These are phyloP conservation scores for Forbesichthys papilliferus DNA, from an alignment of 2,113 vertebrate species.

Conservation along the genomic window DNA sequence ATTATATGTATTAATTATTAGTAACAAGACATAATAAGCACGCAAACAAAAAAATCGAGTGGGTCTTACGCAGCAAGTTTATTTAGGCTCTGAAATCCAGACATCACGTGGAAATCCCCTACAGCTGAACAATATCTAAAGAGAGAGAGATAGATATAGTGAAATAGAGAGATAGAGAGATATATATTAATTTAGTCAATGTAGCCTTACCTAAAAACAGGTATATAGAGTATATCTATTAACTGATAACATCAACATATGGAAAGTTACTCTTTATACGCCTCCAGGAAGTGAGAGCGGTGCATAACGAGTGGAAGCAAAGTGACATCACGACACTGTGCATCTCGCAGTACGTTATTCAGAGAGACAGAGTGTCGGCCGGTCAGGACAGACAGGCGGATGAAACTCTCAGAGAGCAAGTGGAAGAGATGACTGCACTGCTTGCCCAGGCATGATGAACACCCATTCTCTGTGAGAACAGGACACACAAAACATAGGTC, in stretches of 20 bases:
- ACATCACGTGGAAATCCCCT: conserved; percentile 93
- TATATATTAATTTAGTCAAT: background rate
- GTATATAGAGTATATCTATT: background rate
- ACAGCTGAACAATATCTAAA: conserved; percentile 86
- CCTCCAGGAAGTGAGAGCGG: conserved; percentile 85
- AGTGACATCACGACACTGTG: conserved; percentile 75
- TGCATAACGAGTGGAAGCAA: conserved; percentile 86
- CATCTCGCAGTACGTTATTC: conserved; percentile 84
- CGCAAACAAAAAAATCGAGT: background rate
- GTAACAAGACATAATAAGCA: background rate
- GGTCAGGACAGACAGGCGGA: conserved; percentile 85
- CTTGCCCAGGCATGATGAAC: conserved; percentile 59
- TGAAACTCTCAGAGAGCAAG: conserved; percentile 85
- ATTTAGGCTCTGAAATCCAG: conserved; percentile 87
- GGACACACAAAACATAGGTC: background rate
- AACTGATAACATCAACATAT: conserved; percentile 21
- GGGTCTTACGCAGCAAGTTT: conserved; percentile 88
- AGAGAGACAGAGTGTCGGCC: conserved; percentile 89
- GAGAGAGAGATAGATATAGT: conserved; percentile 14
- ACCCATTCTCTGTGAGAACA: conserved; percentile 78
- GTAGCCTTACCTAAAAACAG: background rate
- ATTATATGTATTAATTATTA: too few species aligned
- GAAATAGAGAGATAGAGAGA: conserved; percentile 30
- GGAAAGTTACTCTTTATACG: conserved; percentile 87
- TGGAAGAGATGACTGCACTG: conserved; percentile 82